Base-by-base conservation (phyloP, 2,797 vertebrate genomes). In the Eospalax fontanierii region DNA sequence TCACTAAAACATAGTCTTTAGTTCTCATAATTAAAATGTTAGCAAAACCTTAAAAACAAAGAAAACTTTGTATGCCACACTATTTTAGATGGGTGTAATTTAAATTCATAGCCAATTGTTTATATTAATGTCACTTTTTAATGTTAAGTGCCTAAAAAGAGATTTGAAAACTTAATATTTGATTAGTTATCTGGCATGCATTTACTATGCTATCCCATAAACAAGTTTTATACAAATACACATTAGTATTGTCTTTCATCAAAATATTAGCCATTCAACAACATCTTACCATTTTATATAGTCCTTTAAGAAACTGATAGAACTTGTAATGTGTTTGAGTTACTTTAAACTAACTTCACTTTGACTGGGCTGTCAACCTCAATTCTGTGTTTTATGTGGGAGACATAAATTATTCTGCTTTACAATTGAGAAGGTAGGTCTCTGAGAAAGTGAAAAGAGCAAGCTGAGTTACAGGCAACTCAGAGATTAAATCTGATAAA, bases 381-480 rank as follows among this genome's bases (percentile, higher is more conserved):
- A 82, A 28, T 30, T 59, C 50, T 57, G 46, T 83, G 78, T 66
- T 96, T 95, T 85, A 79, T 92, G 79, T 86, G 75, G 91, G 91
- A 81, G 40, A 40, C 80, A 92, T 96, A 90, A 95, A 93, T 95
- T 97, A 95, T 81, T 95, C 71, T 78, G 33, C 40, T 90, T 95
- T 93, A 80, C 70, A 86, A 68, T 73, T 91, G 70, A 96, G 79
- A 94, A 83, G 21, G 33, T 91, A 61, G 59, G 54, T 68, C 87
- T 95, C 93, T 96, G 93, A 94, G 94, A 94, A 92, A 86, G 35
- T 88, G n/a, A 57, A 95, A 89, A 93, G 79, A 74, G 7, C 63
- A 82, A 82, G 79, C 91, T 97, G 95, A 97, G 80, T 97, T 96
- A 96, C 80, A 65, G 91, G 43, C 65, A 87, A 70, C 79, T 74